Evolutionary conservation across 2,113 vertebrate species (phyloP), one percentile per base, ranked within the genome.

Genomic region (Paramormyrops kingsleyae): DNA sequence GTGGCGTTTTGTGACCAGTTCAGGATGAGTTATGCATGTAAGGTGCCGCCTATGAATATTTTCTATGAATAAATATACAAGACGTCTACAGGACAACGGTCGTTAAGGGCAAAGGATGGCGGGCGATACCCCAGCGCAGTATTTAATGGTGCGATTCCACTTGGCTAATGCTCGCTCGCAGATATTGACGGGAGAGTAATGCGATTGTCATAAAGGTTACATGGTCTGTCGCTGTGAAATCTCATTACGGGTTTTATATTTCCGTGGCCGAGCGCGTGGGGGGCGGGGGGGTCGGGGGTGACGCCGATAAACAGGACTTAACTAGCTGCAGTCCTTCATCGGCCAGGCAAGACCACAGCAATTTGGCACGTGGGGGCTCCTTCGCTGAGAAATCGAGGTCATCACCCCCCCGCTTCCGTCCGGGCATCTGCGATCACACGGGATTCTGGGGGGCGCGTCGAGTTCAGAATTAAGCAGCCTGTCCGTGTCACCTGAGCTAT

Each of bases 221-320:
- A 53, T 87, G 39, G 31, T 39, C 35, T 17, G 31, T 27, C 31
- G 70, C 70, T 35, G 47, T 89, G 66, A 31, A 52, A 31, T 53
- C 66, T 89, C 70, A 80, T 80, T 80, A 89, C 15, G 17, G 74
- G 47, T 83, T 89, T 89, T 35, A 74, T 47, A 80, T 83, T 83
- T 89, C 70, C 17, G 74, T 46, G 74, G 62, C 10, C 1, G 15
- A 15, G n/a, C 7, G 17, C 0, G 7, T 35, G 27, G 27, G 24
- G 24, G 44, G 47, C 0, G 19, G 31, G 46, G 4, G n/a, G 53
- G 13, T 35, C 21, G n/a, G 53, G 31, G 87, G 52, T 44, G 56
- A 62, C 35, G 24, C 53, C 19, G 87, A 53, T 56, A 53, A 87
- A 87, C 50, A 87, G 49, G 85, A 88, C 52, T 42, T 62, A 88